Conservation (phyloP, 2,888 invertebrate species). For the Heliconius sara region DNA sequence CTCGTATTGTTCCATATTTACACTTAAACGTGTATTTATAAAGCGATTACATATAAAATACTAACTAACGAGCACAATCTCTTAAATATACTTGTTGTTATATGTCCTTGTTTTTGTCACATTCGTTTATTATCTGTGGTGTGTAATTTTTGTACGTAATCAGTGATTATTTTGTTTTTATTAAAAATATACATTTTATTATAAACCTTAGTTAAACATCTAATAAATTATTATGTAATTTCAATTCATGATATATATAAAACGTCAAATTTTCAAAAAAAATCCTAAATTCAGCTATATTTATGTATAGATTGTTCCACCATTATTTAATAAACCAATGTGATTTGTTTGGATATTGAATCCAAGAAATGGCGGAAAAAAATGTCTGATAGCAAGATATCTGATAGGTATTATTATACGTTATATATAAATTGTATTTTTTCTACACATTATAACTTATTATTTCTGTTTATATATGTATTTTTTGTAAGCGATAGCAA, state of each 20-base stretch:
- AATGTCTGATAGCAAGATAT: neutral
- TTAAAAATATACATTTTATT: neutral
- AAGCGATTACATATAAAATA: constrained; percentile 6
- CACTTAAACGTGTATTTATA: constrained; percentile 65
- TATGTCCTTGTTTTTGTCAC: constrained; percentile 3
- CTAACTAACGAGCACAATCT: constrained; percentile 26
- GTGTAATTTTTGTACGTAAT: neutral
- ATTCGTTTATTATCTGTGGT: constrained; percentile 23
- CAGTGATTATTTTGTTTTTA: too few relatives aligned
- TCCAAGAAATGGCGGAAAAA: neutral
- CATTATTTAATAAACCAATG: neutral
- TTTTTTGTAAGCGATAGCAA: too few relatives aligned
- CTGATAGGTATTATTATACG: neutral
- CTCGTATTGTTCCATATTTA: constrained; percentile 87
- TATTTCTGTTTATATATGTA: neutral
- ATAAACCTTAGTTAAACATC: neutral
- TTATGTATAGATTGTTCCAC: neutral
- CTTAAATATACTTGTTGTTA: neutral
- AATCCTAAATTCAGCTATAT: neutral
- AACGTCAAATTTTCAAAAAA: neutral
- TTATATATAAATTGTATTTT: neutral
- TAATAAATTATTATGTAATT: too few relatives aligned
- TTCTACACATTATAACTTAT: neutral
- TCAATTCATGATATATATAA: neutral
- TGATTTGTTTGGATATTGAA: neutral